Conservation (phyloP, 2,888 invertebrate genomes). For the Oxyscelio sp. region DNA sequence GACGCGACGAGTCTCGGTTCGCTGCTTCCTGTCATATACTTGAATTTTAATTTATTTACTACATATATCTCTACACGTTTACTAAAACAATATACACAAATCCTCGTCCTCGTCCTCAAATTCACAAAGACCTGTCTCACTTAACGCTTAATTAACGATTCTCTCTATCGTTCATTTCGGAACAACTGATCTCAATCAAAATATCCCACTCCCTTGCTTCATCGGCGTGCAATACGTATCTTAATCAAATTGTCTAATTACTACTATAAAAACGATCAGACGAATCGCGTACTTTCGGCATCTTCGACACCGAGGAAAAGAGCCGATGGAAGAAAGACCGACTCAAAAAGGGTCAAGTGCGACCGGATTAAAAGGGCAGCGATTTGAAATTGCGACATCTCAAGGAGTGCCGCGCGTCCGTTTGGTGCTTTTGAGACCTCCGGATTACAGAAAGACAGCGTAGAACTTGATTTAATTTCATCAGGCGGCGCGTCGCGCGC, state of each 20-base stretch:
- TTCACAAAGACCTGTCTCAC: no score
- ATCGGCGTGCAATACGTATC: slow-evolving; percentile 9
- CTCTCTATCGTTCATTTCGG: slow-evolving; percentile 35
- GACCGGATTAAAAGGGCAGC: slow-evolving; percentile 45
- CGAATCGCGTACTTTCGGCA: neutral
- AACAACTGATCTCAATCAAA: slow-evolving; percentile 40
- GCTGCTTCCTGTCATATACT: no score
- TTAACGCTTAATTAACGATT: no score
- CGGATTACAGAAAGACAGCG: slow-evolving; percentile 34
- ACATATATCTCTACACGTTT: no score
- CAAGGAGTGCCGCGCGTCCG: neutral
- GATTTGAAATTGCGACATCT: slow-evolving; percentile 34
- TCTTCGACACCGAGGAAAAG: neutral
- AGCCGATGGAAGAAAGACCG: neutral
- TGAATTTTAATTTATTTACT: no score
- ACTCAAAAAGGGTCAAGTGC: slow-evolving; percentile 24
- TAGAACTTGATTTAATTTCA: slow-evolving; percentile 62
- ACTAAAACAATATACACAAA: no score
- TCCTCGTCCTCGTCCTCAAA: no score
- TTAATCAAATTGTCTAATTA: slow-evolving; percentile 24
- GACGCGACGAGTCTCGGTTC: no score
- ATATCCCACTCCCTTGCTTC: slow-evolving; percentile 20
- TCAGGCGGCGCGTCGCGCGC: slow-evolving; percentile 20
- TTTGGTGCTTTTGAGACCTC: slow-evolving; percentile 16
- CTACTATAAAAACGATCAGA: neutral